phyloP scores from a whole-genome alignment of 2,888 invertebrate genomes.

The Chrysotoxum bicinctum region DNA sequence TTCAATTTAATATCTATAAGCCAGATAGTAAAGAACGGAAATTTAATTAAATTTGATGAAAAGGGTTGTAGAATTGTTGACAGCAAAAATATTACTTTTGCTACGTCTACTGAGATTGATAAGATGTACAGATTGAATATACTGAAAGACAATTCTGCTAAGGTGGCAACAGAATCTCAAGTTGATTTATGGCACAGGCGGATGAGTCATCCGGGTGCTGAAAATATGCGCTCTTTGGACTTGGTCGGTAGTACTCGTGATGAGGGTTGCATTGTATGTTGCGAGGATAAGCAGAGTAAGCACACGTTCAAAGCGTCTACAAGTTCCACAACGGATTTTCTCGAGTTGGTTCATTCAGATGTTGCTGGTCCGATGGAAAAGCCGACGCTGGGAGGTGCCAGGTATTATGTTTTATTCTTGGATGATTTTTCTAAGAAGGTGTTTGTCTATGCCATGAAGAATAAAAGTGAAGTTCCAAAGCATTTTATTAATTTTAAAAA shows the following conservation, averaged over 20 bases:
- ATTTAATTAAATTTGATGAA: neutral
- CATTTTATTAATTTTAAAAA: neutral
- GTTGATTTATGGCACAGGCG: neutral
- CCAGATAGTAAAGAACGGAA: conserved; percentile 8
- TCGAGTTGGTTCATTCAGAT: neutral
- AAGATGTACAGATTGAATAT: neutral
- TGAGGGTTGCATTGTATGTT: neutral
- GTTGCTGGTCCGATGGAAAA: neutral
- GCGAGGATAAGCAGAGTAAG: neutral
- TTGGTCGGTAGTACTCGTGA: neutral
- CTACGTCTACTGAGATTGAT: neutral
- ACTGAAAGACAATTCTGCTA: neutral
- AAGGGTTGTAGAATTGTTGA: conserved; percentile 1
- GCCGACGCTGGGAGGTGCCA: neutral
- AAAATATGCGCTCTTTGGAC: neutral
- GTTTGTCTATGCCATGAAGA: neutral
- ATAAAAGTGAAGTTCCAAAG: too few relatives aligned
- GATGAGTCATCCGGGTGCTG: neutral
- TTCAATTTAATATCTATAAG: conserved; percentile 22
- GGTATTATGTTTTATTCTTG: neutral
- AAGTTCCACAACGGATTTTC: neutral
- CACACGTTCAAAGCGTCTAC: neutral
- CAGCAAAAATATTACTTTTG: neutral
- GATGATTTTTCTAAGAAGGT: neutral
- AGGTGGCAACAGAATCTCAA: neutral